These are phyloP conservation scores for Galendromus occidentalis DNA, from an alignment of 1,140 invertebrate species.

Conservation along the genomic window DNA sequence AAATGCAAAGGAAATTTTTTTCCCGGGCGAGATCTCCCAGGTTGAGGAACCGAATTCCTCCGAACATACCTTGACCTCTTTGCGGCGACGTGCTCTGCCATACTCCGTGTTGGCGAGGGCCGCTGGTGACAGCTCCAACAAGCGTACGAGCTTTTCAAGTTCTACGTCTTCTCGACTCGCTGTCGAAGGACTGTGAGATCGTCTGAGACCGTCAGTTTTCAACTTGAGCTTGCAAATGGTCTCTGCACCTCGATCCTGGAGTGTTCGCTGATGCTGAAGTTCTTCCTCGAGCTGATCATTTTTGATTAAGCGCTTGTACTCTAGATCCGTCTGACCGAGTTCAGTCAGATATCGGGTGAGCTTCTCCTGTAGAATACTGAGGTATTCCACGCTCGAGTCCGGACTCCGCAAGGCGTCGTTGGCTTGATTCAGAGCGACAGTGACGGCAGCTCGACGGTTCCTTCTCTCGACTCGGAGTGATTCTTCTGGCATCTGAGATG, in stretches of 20 bases:
- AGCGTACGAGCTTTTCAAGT: background rate
- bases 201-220: background rate
- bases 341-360: background rate
- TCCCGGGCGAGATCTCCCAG: too few species aligned
- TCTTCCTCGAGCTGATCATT: background rate
- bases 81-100: background rate
- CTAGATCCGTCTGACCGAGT: background rate
- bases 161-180: background rate
- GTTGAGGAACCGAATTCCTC: too few species aligned
- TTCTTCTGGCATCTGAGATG: background rate
- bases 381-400: background rate
- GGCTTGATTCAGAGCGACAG: background rate
- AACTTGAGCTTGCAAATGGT: background rate
- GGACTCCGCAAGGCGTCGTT: background rate
- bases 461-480: background rate
- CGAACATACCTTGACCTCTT: background rate
- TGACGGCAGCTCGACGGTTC: background rate
- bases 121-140: background rate
- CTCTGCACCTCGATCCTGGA: background rate
- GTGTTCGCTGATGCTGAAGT: background rate
- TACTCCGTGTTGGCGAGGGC: background rate
- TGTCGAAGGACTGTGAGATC: background rate
- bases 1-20: too few species aligned
- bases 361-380: background rate
- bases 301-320: background rate